Percentiles rank a stretch among this genome's conserved stretches.
Conservation (phyloP, 2,888 invertebrate genomes). For the Coecobrya sp. region DNA sequence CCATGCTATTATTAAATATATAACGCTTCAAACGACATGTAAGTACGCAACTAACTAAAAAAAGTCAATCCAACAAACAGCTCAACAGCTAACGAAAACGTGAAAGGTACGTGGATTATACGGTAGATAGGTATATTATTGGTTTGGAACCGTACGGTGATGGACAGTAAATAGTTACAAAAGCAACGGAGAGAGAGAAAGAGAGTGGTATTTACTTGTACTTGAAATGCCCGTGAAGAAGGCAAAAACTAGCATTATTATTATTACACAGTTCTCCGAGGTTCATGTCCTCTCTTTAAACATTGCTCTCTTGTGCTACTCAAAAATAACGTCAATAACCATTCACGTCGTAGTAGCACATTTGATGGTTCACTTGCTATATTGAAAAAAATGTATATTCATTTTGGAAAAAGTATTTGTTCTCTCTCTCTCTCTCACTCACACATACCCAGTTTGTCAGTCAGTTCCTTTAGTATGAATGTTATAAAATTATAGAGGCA, state of each 20-base stretch:
- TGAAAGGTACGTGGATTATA: background rate
- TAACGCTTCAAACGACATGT: slow-evolving; percentile 19
- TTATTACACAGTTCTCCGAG: slow-evolving; percentile 63
- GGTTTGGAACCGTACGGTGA: background rate
- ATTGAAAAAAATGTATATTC: slow-evolving; percentile 41
- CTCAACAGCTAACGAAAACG: background rate
- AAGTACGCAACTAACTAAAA: background rate
- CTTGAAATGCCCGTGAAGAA: slow-evolving; percentile 67
- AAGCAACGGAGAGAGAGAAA: background rate
- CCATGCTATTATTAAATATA: background rate
- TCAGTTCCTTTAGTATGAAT: background rate
- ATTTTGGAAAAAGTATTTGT: slow-evolving; percentile 32
- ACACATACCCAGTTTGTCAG: background rate
- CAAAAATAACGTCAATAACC: slow-evolving; percentile 69
- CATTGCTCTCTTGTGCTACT: slow-evolving; percentile 27
- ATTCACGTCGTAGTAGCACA: slow-evolving; percentile 27
- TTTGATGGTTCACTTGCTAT: slow-evolving; percentile 55
- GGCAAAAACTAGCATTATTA: slow-evolving; percentile 28
- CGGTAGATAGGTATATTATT: background rate
- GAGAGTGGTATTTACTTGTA: slow-evolving; percentile 40
- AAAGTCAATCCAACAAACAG: slow-evolving; percentile 19
- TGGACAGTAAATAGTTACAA: background rate
- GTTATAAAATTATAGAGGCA: background rate
- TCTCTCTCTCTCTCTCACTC: background rate
- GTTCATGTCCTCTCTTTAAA: slow-evolving; percentile 76